Evolutionary conservation across 2,113 vertebrate genomes (phyloP).

Genomic region (Hymenochirus boettgeri): DNA sequence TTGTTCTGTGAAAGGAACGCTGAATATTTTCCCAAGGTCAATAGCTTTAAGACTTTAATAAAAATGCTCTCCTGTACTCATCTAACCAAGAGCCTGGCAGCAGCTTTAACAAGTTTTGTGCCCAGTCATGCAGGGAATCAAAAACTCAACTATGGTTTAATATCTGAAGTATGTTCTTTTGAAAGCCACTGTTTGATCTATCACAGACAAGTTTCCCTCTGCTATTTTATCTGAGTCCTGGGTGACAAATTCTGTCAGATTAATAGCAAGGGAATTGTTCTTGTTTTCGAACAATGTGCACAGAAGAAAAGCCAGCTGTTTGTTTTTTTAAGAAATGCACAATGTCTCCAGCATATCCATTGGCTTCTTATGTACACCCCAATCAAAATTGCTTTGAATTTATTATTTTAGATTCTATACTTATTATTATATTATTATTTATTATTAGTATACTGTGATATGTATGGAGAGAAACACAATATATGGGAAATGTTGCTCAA

Average conservation of each 20-base stretch:
- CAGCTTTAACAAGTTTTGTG: not conserved
- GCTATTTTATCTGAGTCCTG: not conserved
- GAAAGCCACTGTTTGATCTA: constrained; percentile 21
- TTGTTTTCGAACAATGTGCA: constrained; percentile 7
- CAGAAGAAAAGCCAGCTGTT: not conserved
- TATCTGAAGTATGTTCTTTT: not conserved
- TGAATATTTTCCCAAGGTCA: constrained; percentile 8
- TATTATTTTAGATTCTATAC: no score
- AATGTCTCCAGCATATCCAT: not conserved
- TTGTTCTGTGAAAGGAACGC: not conserved
- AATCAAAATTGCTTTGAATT: no score
- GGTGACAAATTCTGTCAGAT: constrained; percentile 8
- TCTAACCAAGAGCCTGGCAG: not conserved
- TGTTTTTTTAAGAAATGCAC: not conserved
- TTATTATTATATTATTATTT: no score
- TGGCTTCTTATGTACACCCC: not conserved
- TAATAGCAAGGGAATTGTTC: not conserved
- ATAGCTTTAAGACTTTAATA: not conserved
- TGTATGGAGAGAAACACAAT: no score
- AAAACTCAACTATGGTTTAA: not conserved
- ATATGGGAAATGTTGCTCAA: no score
- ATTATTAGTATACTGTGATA: no score
- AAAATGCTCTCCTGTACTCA: not conserved
- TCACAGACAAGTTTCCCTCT: not conserved
- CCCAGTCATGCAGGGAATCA: constrained; percentile 22